These are phyloP conservation scores for Tridacna crocea DNA, from an alignment of 2,888 invertebrate species.

Conservation along the genomic window DNA sequence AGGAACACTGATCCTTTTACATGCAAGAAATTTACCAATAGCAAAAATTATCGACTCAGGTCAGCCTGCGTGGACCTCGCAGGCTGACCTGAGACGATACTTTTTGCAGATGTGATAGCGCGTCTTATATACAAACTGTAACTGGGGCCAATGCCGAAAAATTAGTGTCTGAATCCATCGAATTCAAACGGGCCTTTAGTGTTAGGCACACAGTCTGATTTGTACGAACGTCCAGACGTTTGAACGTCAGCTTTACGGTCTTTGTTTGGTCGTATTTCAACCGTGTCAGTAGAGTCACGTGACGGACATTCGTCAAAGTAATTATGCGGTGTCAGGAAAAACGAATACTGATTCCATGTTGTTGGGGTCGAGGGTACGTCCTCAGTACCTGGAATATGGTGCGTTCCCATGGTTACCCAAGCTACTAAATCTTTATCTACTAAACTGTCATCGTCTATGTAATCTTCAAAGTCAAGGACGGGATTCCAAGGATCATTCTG, in stretches of 20 bases:
- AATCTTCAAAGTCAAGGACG: constrained; percentile 69
- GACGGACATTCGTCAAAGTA: constrained; percentile 77
- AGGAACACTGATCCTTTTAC: too few species aligned
- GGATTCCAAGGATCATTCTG: constrained; percentile 74
- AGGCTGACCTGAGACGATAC: too few species aligned
- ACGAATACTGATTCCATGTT: constrained; percentile 68
- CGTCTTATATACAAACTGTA: too few species aligned
- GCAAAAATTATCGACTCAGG: too few species aligned
- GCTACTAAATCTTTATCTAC: constrained; percentile 77
- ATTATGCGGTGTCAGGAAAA: constrained; percentile 78
- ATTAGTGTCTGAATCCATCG: constrained; percentile 31
- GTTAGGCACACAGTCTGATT: constrained; percentile 43
- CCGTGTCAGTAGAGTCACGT: constrained; percentile 68
- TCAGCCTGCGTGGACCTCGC: too few species aligned
- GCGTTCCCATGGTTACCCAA: constrained; percentile 78
- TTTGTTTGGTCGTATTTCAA: constrained; percentile 56
- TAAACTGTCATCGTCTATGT: constrained; percentile 71
- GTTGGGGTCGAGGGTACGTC: constrained; percentile 80
- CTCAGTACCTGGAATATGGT: constrained; percentile 79
- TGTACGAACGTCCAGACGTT: constrained; percentile 38
- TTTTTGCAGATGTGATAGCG: too few species aligned
- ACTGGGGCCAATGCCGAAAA: too few species aligned
- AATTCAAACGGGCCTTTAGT: constrained; percentile 35
- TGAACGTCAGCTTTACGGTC: constrained; percentile 26
- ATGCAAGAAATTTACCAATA: too few species aligned